Base-by-base conservation (phyloP, 64 coral and sea anemone genomes). In the Trachythela sp. region DNA sequence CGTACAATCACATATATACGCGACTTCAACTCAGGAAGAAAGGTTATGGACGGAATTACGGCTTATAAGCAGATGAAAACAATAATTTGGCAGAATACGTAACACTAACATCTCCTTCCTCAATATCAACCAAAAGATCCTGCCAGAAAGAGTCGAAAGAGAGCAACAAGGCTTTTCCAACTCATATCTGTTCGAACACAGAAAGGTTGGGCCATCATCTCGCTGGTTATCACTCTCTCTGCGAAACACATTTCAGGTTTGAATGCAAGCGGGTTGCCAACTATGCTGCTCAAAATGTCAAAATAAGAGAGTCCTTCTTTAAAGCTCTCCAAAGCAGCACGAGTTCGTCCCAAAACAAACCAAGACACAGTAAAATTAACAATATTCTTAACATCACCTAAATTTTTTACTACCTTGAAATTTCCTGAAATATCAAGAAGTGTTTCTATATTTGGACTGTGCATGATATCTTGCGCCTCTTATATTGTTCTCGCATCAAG, bases 81-180 rank as follows among this genome's bases (percentile, higher is more conserved):
- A 70, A 70, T 7, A 70, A 22, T 22, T 9, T 70, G 30, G 7
- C 64, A 26, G 20, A 26, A 32, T 26, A 70, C 8, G 5, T n/a
- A 70, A 70, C 24, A 32, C 30, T 32, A 22, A 56, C 52, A 36
- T 90, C 88, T 9, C 33, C 48, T 1, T 89, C 88, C 35, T 89
- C 70, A 9, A 89, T 37, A 83, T 89, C 88, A 33, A n/a, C 11
- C 11, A 90, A 48, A 84, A 77, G 54, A 24, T 90, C 77, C 29
- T 37, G 2, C 88, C 88, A 90, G n/a, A n/a, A n/a, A n/a, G n/a
- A n/a, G n/a, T n/a, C n/a, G 24, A 36, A 38, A 39, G 88, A 90
- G 37, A 84, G 88, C 48, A 90, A 50, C 38, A 90, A 48, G 35
- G n/a, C n/a, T 45, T 84, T 48, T 90, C 88, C 64, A 26, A 26